A percentile compares a stretch with the other conserved stretches of the same genome.
Conservation (phyloP, 2,797 vertebrate genomes). For the Perodicticus potto region DNA sequence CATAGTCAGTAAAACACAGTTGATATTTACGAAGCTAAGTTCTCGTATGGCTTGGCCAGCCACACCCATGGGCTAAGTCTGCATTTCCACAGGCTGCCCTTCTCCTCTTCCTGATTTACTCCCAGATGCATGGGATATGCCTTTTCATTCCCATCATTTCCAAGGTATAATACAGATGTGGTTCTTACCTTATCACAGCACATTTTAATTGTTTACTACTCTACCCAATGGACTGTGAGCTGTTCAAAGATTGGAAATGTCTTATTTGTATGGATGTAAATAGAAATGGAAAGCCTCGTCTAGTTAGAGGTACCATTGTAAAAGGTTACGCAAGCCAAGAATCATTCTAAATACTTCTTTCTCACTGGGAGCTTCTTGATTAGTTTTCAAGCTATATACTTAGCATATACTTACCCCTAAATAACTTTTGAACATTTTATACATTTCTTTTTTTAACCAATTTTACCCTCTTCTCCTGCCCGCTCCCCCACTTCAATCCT, state of each 20-base stretch:
- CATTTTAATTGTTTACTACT: conserved; percentile 60
- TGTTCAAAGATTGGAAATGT: conserved; percentile 33
- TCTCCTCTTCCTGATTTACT: not conserved
- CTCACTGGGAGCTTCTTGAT: not conserved
- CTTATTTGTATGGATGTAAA: conserved; percentile 29
- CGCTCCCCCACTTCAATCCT: not conserved
- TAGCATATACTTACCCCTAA: not conserved
- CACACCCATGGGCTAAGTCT: not conserved
- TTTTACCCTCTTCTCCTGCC: not conserved
- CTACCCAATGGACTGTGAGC: not conserved
- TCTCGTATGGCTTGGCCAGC: not conserved
- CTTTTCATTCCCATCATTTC: not conserved
- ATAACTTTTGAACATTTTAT: not conserved
- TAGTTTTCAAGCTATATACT: not conserved
- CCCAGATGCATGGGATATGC: not conserved
- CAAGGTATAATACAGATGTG: not conserved
- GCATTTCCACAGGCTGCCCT: not conserved
- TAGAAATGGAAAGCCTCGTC: not conserved
- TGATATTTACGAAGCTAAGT: not conserved
- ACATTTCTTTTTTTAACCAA: not conserved
- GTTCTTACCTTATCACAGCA: conserved; percentile 8
- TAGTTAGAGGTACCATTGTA: not conserved
- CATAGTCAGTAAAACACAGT: not conserved
- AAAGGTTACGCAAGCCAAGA: not conserved
- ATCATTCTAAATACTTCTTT: not conserved